Conservation (phyloP, 2,888 invertebrate species). For the Hypena proboscidalis region DNA sequence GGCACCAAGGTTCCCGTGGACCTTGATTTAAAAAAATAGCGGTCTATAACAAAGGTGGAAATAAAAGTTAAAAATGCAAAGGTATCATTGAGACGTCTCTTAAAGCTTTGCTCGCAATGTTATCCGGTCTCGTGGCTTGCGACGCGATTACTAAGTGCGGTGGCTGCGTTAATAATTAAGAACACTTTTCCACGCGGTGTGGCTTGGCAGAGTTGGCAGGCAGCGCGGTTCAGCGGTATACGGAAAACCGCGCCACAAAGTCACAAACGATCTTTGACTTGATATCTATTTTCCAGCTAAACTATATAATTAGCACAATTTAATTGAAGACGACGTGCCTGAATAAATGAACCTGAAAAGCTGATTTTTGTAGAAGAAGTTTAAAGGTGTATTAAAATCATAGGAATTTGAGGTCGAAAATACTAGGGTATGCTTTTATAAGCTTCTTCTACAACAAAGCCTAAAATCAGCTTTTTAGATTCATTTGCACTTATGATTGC, state of each 20-base stretch:
- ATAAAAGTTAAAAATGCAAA: constrained; percentile 38
- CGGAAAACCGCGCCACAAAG: constrained; percentile 27
- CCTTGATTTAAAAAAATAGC: constrained; percentile 53
- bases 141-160: constrained; percentile 60
- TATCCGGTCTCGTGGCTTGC: constrained; percentile 48
- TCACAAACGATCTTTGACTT: constrained; percentile 15
- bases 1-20: constrained; percentile 37
- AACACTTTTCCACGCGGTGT: constrained; percentile 64
- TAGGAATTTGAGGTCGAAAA: too few relatives aligned
- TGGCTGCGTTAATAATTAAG: constrained; percentile 76
- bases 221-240: constrained; percentile 21
- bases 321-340: too few relatives aligned
- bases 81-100: constrained; percentile 37
- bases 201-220: constrained; percentile 22
- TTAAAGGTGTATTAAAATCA: too few relatives aligned
- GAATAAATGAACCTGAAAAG: too few relatives aligned
- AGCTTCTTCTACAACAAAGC: too few relatives aligned
- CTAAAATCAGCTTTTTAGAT: too few relatives aligned
- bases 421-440: too few relatives aligned
- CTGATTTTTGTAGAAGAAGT: too few relatives aligned
- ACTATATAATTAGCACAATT: too few relatives aligned
- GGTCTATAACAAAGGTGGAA: constrained; percentile 30
- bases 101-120: constrained; percentile 35
- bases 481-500: too few relatives aligned
- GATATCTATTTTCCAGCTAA: background rate